Evolutionary conservation across 2,113 vertebrate genomes (phyloP).

Genomic region (Percina caprodes): DNA sequence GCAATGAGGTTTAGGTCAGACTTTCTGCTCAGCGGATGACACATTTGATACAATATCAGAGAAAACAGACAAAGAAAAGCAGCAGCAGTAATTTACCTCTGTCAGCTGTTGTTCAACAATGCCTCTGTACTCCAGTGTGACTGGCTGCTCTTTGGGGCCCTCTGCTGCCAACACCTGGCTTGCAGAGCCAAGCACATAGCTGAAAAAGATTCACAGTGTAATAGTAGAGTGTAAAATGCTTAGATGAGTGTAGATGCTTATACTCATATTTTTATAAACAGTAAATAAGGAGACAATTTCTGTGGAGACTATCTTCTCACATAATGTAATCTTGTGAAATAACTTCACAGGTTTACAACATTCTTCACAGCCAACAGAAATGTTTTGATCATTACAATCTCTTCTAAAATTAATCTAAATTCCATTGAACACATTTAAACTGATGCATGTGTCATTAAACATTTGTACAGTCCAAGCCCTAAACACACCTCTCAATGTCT

Average conservation of each 20-base stretch:
- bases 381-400: background rate
- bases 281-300: background rate
- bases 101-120: constrained; percentile 76
- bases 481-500: constrained; percentile 80
- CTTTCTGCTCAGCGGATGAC: background rate
- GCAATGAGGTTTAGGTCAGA: background rate
- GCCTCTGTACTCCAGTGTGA: constrained; percentile 79
- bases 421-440: background rate
- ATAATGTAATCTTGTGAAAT: background rate
- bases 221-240: background rate
- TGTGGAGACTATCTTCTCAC: background rate
- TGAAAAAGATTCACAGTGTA: constrained; percentile 45
- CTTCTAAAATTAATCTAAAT: background rate
- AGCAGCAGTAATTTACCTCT: constrained; percentile 74
- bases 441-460: background rate
- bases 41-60: constrained; percentile 8
- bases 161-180: constrained; percentile 75
- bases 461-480: background rate
- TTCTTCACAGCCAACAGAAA: background rate
- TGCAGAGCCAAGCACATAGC: constrained; percentile 81
- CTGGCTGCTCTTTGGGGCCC: constrained; percentile 70
- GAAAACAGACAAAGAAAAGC: constrained; percentile 66
- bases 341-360: background rate
- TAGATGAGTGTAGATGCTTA: background rate
- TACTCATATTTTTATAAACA: background rate